These are phyloP conservation scores for Armadillidium nasatum DNA, from an alignment of 1,140 invertebrate genomes.

Conservation along the genomic window DNA sequence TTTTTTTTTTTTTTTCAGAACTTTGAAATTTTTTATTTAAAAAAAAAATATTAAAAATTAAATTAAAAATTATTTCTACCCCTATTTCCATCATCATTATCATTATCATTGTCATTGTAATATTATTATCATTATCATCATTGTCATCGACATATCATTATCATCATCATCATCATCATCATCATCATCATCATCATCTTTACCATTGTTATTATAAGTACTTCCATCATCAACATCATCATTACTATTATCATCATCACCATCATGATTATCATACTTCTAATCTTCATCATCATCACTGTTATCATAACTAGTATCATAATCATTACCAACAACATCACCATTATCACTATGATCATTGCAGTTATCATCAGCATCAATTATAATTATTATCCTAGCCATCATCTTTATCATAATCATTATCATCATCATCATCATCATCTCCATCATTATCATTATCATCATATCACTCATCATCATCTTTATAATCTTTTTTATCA, in stretches of 20 bases:
- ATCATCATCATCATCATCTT: too few species aligned
- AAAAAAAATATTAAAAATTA: background rate
- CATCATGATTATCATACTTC: background rate
- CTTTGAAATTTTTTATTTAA: background rate
- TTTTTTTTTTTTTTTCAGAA: too few species aligned
- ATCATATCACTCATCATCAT: too few species aligned
- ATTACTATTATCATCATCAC: constrained; percentile 11
- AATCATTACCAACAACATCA: too few species aligned
- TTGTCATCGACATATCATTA: constrained; percentile 6
- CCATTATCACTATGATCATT: constrained; percentile 6
- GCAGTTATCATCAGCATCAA: background rate
- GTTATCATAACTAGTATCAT: too few species aligned
- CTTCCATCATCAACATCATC: background rate
- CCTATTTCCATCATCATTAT: background rate
- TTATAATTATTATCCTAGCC: background rate
- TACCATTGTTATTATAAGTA: too few species aligned
- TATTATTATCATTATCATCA: constrained; percentile 7
- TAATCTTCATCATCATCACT: background rate
- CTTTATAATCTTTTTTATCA: background rate
- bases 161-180: constrained; percentile 1
- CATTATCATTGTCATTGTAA: constrained; percentile 6
- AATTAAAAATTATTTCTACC: background rate
- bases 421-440: constrained; percentile 11
- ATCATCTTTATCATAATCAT: constrained; percentile 2
- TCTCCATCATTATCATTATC: too few species aligned